Base-by-base conservation (phyloP, 30 jellyfish, hydroid and myxozoan genomes). In the Mastigias papua region DNA sequence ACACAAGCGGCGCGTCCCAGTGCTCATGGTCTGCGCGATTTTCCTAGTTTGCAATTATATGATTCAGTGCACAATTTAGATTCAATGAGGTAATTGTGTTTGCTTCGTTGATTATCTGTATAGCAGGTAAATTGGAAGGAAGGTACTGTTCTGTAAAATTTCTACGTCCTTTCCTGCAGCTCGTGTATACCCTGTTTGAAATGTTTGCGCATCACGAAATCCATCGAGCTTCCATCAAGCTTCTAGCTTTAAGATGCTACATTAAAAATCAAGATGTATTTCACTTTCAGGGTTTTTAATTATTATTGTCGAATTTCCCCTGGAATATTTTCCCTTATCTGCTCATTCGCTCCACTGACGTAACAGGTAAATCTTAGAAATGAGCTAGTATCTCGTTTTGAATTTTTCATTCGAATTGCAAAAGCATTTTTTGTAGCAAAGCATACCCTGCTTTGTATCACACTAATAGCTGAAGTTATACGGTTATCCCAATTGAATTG, bases 81-180 rank as follows among this genome's bases (percentile, higher is more conserved):
- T 33, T 21, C 21, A 83, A 84, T 84, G 93, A 84, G 86, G 93
- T 84, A 84, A 84, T 84, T 54, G 61, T n/a, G 8, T n/a, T 58
- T 82, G 93, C 93, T 71, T 84, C 86, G 60, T 33, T 66, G 74
- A 25, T 63, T 63, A 63, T 10, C 35, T 17, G 8, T 63, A 5
- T 25, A 6, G 42, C 74, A 63, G 74, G 74, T 63, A 63, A 63
- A 27, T 63, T 23, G 46, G 21, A n/a, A n/a, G n/a, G n/a, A n/a
- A n/a, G n/a, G n/a, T n/a, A n/a, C n/a, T n/a, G n/a, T n/a, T n/a
- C 60, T 6, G 8, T 16, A 46, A 54, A 54, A 54, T 19, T 6
- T 21, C 67, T 21, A 54, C 67, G 9, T 54, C 23, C 67, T 54
- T 25, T 54, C 25, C 2, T 5, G 19, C 19, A 5, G 8, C 19